phyloP scores from a whole-genome alignment of 2,888 invertebrate genomes.

The Amphimallon solstitiale region DNA sequence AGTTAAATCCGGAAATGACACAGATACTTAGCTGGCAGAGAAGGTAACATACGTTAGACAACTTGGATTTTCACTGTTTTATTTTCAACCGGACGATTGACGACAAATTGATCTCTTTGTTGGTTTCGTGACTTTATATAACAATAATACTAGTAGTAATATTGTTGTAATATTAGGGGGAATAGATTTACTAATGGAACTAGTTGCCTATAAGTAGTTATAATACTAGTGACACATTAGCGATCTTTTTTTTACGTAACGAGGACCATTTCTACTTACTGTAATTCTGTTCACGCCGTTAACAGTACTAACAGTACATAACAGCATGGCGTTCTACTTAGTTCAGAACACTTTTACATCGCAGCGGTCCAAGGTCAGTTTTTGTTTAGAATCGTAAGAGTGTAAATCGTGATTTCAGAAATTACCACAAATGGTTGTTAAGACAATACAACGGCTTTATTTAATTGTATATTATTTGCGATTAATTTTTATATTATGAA shows the following conservation, averaged over 20 bases:
- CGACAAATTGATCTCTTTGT: no score
- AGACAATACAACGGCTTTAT: no score
- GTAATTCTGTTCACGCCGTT: conserved; percentile 31
- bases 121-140: no score
- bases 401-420: no score
- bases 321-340: conserved; percentile 12
- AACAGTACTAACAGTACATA: conserved; percentile 24
- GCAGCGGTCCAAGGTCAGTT: conserved; percentile 34
- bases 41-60: conserved; percentile 13
- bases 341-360: conserved; percentile 33
- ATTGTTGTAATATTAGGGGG: no score
- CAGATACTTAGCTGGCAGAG: conserved; percentile 18
- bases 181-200: no score
- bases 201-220: no score
- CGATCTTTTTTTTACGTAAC: conserved; percentile 6
- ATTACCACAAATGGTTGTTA: no score
- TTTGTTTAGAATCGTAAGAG: no score
- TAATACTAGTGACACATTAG: conserved; percentile 3
- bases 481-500: no score
- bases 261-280: conserved; percentile 6
- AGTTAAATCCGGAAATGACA: conserved; percentile 32
- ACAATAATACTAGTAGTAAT: no score
- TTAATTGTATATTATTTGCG: no score
- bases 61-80: not conserved
- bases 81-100: not conserved